phyloP scores from a whole-genome alignment of 2,113 vertebrate genomes.

The Cryptomyrus ogoouensis region DNA sequence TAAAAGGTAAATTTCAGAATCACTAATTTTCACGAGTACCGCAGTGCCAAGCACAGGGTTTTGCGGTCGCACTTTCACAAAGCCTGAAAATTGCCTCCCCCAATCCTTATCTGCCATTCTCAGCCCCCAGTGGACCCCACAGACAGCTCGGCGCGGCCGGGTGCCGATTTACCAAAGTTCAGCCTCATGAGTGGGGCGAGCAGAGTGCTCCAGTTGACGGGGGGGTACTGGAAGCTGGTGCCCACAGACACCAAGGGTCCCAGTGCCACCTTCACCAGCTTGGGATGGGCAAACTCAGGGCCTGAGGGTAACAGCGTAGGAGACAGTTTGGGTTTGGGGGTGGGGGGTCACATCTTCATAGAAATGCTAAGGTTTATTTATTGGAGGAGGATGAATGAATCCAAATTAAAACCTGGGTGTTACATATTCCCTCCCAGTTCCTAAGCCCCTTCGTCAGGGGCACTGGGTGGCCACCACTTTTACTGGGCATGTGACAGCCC shows the following conservation, averaged over 20 bases:
- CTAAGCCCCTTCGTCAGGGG: not conserved
- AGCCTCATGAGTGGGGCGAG: slow-evolving; percentile 89
- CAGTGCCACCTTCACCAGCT: slow-evolving; percentile 67
- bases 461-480: not conserved
- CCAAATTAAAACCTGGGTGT: not conserved
- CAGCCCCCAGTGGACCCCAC: not conserved
- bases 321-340: not conserved
- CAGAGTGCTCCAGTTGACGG: slow-evolving; percentile 81
- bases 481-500: not conserved
- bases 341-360: not conserved
- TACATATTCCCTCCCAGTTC: not conserved
- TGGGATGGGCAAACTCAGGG: slow-evolving; percentile 64
- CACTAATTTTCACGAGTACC: not conserved
- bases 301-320: slow-evolving; percentile 53
- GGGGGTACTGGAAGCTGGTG: slow-evolving; percentile 76
- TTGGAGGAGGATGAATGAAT: not conserved
- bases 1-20: not conserved
- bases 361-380: not conserved
- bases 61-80: not conserved
- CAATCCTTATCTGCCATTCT: not conserved
- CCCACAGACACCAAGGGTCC: slow-evolving; percentile 68
- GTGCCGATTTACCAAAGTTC: slow-evolving; percentile 70
- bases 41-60: not conserved
- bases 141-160: not conserved
- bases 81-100: not conserved